Conservation (phyloP, 2,113 vertebrate genomes). For the Eudyptes chrysolophus region DNA sequence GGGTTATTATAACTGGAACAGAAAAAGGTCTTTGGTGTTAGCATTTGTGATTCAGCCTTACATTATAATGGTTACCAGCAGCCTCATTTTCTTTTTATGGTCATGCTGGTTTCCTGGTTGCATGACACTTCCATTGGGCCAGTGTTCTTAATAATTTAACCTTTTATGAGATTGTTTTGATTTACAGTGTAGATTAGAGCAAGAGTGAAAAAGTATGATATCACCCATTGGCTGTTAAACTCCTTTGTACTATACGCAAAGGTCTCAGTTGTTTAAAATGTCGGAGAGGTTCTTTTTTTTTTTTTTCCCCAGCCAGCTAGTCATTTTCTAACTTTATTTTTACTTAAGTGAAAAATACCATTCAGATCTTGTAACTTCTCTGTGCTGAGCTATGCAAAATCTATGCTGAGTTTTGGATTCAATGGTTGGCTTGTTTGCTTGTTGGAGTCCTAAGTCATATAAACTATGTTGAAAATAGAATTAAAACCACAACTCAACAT, state of each 20-base stretch:
- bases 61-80: constrained; percentile 32
- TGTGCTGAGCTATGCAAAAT: constrained; percentile 6
- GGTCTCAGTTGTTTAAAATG: background rate
- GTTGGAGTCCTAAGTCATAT: background rate
- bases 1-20: background rate
- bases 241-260: background rate
- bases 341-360: background rate
- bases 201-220: background rate
- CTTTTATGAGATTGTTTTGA: constrained; percentile 46
- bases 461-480: constrained; percentile 60
- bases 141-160: constrained; percentile 39
- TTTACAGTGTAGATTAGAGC: constrained; percentile 12
- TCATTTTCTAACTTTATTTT: constrained; percentile 39
- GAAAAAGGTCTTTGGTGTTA: background rate
- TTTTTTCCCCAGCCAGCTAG: background rate
- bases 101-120: constrained; percentile 45
- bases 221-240: background rate
- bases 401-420: background rate
- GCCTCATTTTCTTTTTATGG: constrained; percentile 59
- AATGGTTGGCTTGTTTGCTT: constrained; percentile 38
- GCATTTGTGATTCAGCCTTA: constrained; percentile 1
- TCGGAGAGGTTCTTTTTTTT: background rate
- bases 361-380: constrained; percentile 25
- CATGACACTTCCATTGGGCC: background rate
- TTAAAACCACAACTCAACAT: constrained; percentile 43